Base-by-base conservation (phyloP, 2,888 invertebrate genomes). In the Boloria selene region DNA sequence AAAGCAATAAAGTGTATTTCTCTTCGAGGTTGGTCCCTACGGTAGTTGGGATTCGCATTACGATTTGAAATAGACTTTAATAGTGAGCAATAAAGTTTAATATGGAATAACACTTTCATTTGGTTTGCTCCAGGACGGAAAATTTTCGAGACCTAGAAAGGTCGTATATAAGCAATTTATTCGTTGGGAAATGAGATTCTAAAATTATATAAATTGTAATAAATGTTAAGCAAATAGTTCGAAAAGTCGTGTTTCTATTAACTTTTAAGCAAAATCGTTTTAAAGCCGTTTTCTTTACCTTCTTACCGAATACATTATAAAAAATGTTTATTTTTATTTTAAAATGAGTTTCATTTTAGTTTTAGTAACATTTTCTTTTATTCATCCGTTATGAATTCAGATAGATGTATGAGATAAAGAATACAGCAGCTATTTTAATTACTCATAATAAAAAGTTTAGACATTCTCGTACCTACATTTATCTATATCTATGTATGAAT, bases 61-160 rank as follows among this genome's bases (percentile, higher is more conserved):
- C 17, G 17, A 44, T n/a, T 18, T 55, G 18, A 44, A 55, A 22
- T 44, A 13, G n/a, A 22, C n/a, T 22, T 18, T 55, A 55, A 2
- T 7, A 0, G 3, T 3, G 4, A 18, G 0, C 16, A 44, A 55
- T 55, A 55, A 44, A 22, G 55, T 44, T 22, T n/a, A 44, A 22
- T 44, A 3, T 55, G 10, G 18, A 44, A 44, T 55, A 55, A 44
- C 2, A 4, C 5, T n/a, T 7, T 17, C 14, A 22, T n/a, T 22
- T n/a, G 44, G 55, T 18, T 44, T 18, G 22, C 44, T 55, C 55
- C 55, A 14, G 22, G 44, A 13, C 22, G 55, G 55, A 55, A 55
- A 44, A 44, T 44, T 55, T 55, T 55, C 42, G 55, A 45, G 47
- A 58, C 26, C 58, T 16, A 49, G 58, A 49, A 59, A 59, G 58